Conservation (phyloP, 30 jellyfish, hydroid and myxozoan genomes). For the Aurelia aurita region DNA sequence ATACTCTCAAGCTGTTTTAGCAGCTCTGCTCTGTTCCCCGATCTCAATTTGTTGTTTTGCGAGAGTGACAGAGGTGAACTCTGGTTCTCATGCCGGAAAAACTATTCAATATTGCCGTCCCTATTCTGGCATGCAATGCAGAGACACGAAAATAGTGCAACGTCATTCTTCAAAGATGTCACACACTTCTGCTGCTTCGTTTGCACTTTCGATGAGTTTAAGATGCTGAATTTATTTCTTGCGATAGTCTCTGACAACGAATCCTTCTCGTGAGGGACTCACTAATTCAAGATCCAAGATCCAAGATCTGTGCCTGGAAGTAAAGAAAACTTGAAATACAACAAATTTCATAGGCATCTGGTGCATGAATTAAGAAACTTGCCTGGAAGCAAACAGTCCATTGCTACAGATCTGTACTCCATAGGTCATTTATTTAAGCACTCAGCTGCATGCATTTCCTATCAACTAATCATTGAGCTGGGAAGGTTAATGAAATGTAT, state of each 20-base stretch:
- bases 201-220: conserved; percentile 15
- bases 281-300: no score
- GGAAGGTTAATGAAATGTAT: no score
- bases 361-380: no score
- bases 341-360: no score
- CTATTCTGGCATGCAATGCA: conserved; percentile 78
- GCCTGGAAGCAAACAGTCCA: no score
- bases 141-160: conserved; percentile 73
- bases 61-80: conserved; percentile 60
- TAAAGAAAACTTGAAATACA: no score
- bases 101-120: conserved; percentile 69
- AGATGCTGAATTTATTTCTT: conserved; percentile 51
- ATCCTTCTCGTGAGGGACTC: conserved; percentile 21
- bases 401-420: no score
- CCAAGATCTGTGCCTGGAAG: conserved; percentile 57
- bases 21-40: conserved; percentile 63
- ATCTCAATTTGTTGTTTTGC: conserved; percentile 21
- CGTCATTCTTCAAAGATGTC: conserved; percentile 49
- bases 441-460: no score
- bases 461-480: no score
- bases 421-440: no score
- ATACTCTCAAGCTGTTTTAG: conserved; percentile 24
- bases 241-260: conserved; percentile 20
- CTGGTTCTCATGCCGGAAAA: conserved; percentile 69
- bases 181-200: conserved; percentile 28